Base-by-base conservation (phyloP, 2,888 invertebrate species). In the Drosophila formosana region DNA sequence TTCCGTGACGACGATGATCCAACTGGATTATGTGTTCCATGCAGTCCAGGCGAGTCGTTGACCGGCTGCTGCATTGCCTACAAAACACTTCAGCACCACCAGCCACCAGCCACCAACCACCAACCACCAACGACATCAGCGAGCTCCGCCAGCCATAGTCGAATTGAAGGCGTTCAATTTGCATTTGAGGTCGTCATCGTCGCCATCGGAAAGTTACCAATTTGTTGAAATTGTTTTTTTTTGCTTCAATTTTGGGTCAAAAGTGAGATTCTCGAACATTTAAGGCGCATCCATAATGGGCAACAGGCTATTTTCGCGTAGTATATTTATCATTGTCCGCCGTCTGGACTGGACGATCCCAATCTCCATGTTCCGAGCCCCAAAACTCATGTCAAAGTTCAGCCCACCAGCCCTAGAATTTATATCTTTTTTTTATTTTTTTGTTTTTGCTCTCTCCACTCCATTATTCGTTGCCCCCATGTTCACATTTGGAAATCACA, bases 181-280 rank as follows among this genome's bases (percentile, higher is more conserved):
- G 88, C 83, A 88, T 88, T 89, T 86, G 52, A 74, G 86, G 88
- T 81, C 76, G 70, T 46, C 55, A 18, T 18, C 18, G 18, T 18
- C 18, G 69, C 46, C 39, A 47, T 66, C 64, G 66, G 72, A 79
- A 81, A 75, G 74, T 78, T 72, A 62, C 75, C 61, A 51, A 57
- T 57, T 37, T n/a, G n/a, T 11, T 37, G 18, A 18, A 18, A 9
- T 3, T 11, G 34, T 30, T 45, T 45, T 18, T 23, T 30, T 45
- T 18, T 18, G 18, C 51, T 45, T 61, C 50, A 13, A 73, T 84
- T 85, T 74, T 70, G 49, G 86, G 88, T 88, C 84, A 85, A 63
- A 88, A 80, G 88, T 80, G 79, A 85, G 83, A 88, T 77, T 80
- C 64, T 60, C 13, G 6, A 5, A 37, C 39, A 41, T 41, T 57